These are phyloP conservation scores for Eubucco bourcierii DNA, from an alignment of 2,113 vertebrate species.

Conservation along the genomic window DNA sequence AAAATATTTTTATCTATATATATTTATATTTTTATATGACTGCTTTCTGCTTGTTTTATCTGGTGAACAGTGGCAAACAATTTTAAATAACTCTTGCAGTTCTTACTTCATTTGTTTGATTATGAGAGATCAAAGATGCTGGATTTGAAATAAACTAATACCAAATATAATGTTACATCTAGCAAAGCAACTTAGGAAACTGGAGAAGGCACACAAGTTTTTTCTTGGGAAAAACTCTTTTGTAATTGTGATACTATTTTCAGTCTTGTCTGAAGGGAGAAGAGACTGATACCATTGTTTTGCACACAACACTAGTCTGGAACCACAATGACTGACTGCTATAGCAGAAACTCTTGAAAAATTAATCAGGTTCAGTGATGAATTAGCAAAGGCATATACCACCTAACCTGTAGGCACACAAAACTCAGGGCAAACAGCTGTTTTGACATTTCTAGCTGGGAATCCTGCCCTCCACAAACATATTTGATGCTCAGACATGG, in stretches of 20 bases:
- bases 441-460: slow-evolving; percentile 57
- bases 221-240: background rate
- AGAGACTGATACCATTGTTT: background rate
- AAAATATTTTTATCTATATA: too few relatives aligned
- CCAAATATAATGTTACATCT: background rate
- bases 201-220: background rate
- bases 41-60: background rate
- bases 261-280: background rate
- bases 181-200: background rate
- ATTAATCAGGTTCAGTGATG: slow-evolving; percentile 32
- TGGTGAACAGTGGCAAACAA: background rate
- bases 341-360: background rate
- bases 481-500: slow-evolving; percentile 70
- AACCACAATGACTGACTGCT: background rate
- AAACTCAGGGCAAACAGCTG: slow-evolving; percentile 64
- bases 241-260: background rate
- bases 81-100: background rate
- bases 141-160: background rate
- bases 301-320: background rate
- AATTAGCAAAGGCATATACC: slow-evolving; percentile 28
- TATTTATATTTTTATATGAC: background rate
- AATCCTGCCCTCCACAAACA: slow-evolving; percentile 66
- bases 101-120: background rate
- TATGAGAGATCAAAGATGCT: background rate
- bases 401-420: slow-evolving; percentile 26